Evolutionary conservation across 2,113 vertebrate genomes (phyloP), one percentile per base, ranked within the genome.

Genomic region (Planiliza haematocheilus): DNA sequence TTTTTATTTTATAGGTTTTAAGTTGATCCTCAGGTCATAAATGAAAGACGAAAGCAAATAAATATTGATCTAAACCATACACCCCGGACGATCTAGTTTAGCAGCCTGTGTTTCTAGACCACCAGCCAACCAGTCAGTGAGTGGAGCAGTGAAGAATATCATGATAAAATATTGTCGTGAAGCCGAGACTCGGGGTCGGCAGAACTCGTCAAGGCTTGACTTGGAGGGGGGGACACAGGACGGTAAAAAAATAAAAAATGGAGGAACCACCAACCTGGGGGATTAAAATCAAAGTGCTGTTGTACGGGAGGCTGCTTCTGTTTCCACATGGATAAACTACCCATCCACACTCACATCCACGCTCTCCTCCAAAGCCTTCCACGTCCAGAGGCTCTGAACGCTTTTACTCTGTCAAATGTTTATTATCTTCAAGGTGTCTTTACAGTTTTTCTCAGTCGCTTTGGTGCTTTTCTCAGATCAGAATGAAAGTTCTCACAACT

Each of bases 211-310:
- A n/a, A n/a, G n/a, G n/a, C 93, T 95, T 95, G 84, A 95, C 94
- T 89, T 5, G n/a, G n/a, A 30, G 92, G 56, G 70, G 58, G 59
- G 68, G 77, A 24, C 52, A 83, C 79, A 86, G 80, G 75, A 95
- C 94, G 91, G 95, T 93, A 5, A 30, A 30, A 95, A 94, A 95
- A 95, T 95, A 93, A 95, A 94, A 95, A 95, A 97, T 93, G 91
- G 91, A 95, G 94, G 73, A 89, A 77, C 92, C 94, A 99, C 97
- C 96, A 98, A 99, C 97, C 97, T 99, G 96, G 93, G 81, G 93
- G 91, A 94, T 93, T 94, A 94, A 30, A 30, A 94, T 91, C 95
- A 94, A 93, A 92, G 92, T 92, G 93, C 91, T 83, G 86, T 5
- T 30, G 24, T 5, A 30, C 86, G 93, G 93, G 91, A 93, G 90